Evolutionary conservation across 2,797 vertebrate species (phyloP).

Genomic region (Odontamblyopus lacepedii): DNA sequence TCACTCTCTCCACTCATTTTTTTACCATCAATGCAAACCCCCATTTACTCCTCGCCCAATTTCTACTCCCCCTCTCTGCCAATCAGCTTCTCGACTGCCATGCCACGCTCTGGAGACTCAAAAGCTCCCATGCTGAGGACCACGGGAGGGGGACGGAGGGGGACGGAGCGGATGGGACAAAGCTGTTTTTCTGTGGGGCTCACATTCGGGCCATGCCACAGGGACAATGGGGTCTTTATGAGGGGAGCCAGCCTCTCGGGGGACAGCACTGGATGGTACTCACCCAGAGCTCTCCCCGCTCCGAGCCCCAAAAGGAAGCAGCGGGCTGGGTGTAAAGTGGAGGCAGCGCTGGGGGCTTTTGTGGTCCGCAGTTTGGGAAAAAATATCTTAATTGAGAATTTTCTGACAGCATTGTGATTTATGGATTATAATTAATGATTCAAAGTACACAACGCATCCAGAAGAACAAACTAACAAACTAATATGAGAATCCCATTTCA

Average conservation of each 20-base stretch:
- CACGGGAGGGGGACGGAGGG: slow-evolving; percentile 36
- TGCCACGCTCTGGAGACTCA: slow-evolving; percentile 68
- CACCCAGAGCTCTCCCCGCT: slow-evolving; percentile 52
- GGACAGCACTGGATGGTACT: slow-evolving; percentile 64
- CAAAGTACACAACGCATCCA: no score
- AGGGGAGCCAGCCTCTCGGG: slow-evolving; percentile 64
- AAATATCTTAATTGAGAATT: no score
- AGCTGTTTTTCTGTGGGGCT: slow-evolving; percentile 77
- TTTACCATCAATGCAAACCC: slow-evolving; percentile 1
- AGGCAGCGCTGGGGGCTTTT: slow-evolving; percentile 15
- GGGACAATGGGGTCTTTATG: slow-evolving; percentile 79
- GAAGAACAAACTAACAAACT: no score
- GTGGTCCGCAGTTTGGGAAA: neutral
- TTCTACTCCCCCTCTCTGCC: slow-evolving; percentile 26
- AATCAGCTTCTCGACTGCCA: slow-evolving; percentile 41
- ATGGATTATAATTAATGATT: no score
- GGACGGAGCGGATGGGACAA: slow-evolving; percentile 76
- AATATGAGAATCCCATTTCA: no score
- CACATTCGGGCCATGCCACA: slow-evolving; percentile 77
- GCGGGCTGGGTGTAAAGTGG: slow-evolving; percentile 51
- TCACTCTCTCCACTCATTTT: slow-evolving; percentile 20
- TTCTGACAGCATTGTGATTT: no score
- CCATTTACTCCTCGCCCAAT: neutral
- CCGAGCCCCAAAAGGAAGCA: slow-evolving; percentile 17
- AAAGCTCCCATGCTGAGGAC: slow-evolving; percentile 78